A percentile compares a stretch with the other conserved stretches of the same genome.
Conservation (phyloP, 2,888 invertebrate species). For the Xanthorhoe designata region DNA sequence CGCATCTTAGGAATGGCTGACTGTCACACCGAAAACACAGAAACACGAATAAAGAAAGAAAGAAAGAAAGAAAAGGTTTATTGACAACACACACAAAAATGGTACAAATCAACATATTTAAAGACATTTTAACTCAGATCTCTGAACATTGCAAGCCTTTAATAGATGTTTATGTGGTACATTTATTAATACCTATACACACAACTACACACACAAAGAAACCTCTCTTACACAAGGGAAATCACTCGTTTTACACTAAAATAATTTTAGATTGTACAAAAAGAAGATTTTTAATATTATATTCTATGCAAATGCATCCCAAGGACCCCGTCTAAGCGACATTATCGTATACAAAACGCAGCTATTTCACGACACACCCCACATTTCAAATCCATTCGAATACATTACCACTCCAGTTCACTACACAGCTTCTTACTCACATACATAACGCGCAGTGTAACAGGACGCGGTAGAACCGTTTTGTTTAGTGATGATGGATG, state of each 20-base stretch:
- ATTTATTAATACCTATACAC: too few relatives aligned
- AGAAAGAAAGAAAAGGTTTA: too few relatives aligned
- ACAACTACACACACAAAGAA: too few relatives aligned
- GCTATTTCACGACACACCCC: constrained; percentile 60
- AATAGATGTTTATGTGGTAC: too few relatives aligned
- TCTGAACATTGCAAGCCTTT: too few relatives aligned
- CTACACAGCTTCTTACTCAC: constrained; percentile 36
- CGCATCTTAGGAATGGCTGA: constrained; percentile 12
- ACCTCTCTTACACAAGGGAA: too few relatives aligned
- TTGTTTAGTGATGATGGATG: constrained; percentile 30
- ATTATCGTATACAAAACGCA: constrained; percentile 70
- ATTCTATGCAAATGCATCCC: constrained; percentile 30
- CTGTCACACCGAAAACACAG: constrained; percentile 17
- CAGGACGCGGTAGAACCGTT: constrained; percentile 5
- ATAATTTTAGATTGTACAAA: neutral
- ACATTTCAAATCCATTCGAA: constrained; percentile 37
- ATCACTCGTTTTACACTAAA: neutral
- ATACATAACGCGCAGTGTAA: constrained; percentile 39
- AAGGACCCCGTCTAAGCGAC: constrained; percentile 44
- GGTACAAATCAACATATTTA: too few relatives aligned
- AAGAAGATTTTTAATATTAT: constrained; percentile 11
- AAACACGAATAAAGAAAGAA: neutral
- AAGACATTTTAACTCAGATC: too few relatives aligned
- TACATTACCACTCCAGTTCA: constrained; percentile 46
- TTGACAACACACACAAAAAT: too few relatives aligned